Conservation (phyloP, 2,113 vertebrate genomes). For the Rattus rattus region DNA sequence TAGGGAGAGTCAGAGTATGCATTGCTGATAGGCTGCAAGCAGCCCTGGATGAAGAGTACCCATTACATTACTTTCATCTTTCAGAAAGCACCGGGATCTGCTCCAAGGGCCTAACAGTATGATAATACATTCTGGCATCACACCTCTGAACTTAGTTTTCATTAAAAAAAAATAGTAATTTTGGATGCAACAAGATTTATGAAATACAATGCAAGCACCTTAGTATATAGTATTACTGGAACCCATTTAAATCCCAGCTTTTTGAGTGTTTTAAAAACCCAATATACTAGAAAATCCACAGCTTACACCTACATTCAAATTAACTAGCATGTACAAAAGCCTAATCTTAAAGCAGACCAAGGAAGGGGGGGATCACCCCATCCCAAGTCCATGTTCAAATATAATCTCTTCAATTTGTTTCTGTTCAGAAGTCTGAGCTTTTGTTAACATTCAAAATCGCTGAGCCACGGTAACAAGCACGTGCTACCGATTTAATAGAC, state of each 20-base stretch:
- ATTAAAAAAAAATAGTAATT: conserved; percentile 79
- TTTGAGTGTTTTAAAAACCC: conserved; percentile 75
- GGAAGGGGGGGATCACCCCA: conserved; percentile 80
- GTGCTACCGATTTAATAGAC: conserved; percentile 73
- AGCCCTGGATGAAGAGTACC: conserved; percentile 85
- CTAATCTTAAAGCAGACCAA: conserved; percentile 76
- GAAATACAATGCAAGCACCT: conserved; percentile 92
- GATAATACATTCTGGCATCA: conserved; percentile 91
- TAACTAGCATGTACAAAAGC: conserved; percentile 82
- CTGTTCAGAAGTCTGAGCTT: conserved; percentile 73
- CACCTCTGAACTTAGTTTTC: conserved; percentile 87
- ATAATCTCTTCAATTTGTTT: conserved; percentile 64
- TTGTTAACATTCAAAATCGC: conserved; percentile 47
- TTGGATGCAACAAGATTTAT: conserved; percentile 81
- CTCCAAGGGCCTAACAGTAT: conserved; percentile 87
- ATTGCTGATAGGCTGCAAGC: conserved; percentile 83
- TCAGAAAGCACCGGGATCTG: conserved; percentile 87
- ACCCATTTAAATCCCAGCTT: conserved; percentile 84
- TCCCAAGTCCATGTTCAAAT: conserved; percentile 74
- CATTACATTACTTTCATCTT: conserved; percentile 82
- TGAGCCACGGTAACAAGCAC: conserved; percentile 66
- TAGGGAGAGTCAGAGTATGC: conserved; percentile 84
- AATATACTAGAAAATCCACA: conserved; percentile 78
- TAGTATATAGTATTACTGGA: conserved; percentile 80
- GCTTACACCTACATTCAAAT: conserved; percentile 79